Percentiles rank a stretch among this genome's conserved stretches.
Conservation (phyloP, 1,140 invertebrate species). For the Leptinotarsa defecta region DNA sequence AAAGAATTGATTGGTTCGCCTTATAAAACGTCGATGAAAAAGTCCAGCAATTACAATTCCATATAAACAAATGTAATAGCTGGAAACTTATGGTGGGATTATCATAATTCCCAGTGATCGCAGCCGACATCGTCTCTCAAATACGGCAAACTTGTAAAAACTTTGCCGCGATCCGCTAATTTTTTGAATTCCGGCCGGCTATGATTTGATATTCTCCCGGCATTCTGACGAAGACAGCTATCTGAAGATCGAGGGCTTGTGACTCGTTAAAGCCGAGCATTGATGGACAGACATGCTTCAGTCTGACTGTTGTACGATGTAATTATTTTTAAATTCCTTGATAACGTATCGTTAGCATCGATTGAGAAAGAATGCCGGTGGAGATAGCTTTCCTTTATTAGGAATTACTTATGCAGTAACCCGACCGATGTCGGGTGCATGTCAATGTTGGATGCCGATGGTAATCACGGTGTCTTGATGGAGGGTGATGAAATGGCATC, state of each 20-base stretch:
- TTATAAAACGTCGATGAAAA: not conserved
- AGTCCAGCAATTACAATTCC: slow-evolving; percentile 20
- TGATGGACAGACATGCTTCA: slow-evolving; percentile 45
- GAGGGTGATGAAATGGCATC: slow-evolving; percentile 2
- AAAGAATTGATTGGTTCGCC: not conserved
- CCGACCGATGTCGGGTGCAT: slow-evolving; percentile 4
- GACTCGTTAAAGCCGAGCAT: slow-evolving; percentile 42
- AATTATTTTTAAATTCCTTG: slow-evolving; percentile 49
- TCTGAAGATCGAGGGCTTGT: slow-evolving; percentile 33
- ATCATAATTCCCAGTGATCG: slow-evolving; percentile 4
- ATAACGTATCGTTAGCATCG: slow-evolving; percentile 47
- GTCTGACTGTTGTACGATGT: slow-evolving; percentile 38
- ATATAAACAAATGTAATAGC: slow-evolving; percentile 20
- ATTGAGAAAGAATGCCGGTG: slow-evolving; percentile 36
- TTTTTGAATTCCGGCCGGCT: slow-evolving; percentile 32
- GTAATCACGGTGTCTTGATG: not conserved
- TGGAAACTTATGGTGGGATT: not conserved
- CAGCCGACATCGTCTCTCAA: not conserved
- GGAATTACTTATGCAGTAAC: slow-evolving; percentile 38
- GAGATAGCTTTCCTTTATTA: slow-evolving; percentile 40
- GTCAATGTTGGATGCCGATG: not conserved
- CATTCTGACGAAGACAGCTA: slow-evolving; percentile 32
- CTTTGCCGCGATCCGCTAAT: slow-evolving; percentile 8
- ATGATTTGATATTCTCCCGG: slow-evolving; percentile 34
- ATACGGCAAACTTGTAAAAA: slow-evolving; percentile 10